Evolutionary conservation across 2,888 invertebrate species (phyloP), one percentile per base, ranked within the genome.

Genomic region (Leptarthrus brevirostris): DNA sequence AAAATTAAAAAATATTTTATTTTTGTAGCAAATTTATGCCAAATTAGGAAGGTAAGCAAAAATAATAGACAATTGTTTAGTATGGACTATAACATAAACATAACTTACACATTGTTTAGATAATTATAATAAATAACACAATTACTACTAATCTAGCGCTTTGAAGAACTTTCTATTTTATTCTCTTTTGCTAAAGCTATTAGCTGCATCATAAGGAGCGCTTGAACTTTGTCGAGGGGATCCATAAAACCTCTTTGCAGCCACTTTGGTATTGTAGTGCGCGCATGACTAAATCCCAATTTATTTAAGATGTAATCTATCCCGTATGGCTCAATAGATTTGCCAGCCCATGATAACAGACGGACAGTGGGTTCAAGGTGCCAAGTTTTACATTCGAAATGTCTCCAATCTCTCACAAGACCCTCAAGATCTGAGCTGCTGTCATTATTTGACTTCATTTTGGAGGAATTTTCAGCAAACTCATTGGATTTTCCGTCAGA

Each of bases 211-310:
- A 94, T 90, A 78, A 94, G 88, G 12, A 94, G 87, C 10, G 96
- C 92, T 75, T 96, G 88, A 74, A 98, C 89, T 83, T 95, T 95
- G 86, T 99, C 98, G 72, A 98, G 86, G 0, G 98, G 97, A 87
- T 99, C 99, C 91, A 99, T 95, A 80, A 97, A 94, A 12, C 98
- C 98, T 72, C 99, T 89, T 86, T 99, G 99, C 87, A 98, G 90
- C 97, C 98, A 99, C 86, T 99, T 99, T 74, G 99, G 99, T 82
- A 99, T 99, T 73, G 99, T 99, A 78, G 95, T 96, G 78, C 98
- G 90, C 10, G 98, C 98, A 86, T 99, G 98, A 75, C 95, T 92
- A 85, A 99, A 98, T 54, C 98, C 98, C 49, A 99, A 88, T 86
- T 98, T 97, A 86, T 98, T 97, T 66, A 99, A 89, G 81, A 99